Percentiles rank a stretch among this genome's conserved stretches.
phyloP scores from a whole-genome alignment of 2,888 invertebrate species.

The Marronus borbonicus region DNA sequence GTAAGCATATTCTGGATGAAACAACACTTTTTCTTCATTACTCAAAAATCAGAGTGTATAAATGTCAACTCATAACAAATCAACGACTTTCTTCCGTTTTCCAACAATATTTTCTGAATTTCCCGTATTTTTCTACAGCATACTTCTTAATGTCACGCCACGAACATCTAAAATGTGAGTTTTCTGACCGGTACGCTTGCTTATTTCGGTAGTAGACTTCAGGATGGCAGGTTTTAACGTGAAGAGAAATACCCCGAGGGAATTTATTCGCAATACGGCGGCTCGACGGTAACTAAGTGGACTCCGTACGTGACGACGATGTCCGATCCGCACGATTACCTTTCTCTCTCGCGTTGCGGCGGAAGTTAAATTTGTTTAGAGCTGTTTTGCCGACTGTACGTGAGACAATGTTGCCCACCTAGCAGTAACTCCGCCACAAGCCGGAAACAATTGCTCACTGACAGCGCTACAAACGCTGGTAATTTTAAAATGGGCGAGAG shows the following conservation, averaged over 20 bases:
- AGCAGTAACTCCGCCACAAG: constrained; percentile 8
- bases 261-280: constrained; percentile 6
- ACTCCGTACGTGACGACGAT: constrained; percentile 57
- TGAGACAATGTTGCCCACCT: constrained; percentile 29
- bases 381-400: constrained; percentile 43
- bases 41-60: too few relatives aligned
- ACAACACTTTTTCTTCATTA: too few relatives aligned
- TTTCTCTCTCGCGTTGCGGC: constrained; percentile 45
- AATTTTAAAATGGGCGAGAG: neutral
- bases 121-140: too few relatives aligned
- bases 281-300: constrained; percentile 58
- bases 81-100: too few relatives aligned
- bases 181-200: too few relatives aligned
- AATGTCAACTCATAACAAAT: too few relatives aligned
- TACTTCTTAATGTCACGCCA: too few relatives aligned
- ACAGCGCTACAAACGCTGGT: constrained; percentile 23
- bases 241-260: constrained; percentile 1
- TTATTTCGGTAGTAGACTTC: constrained; percentile 16
- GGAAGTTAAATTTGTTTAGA: constrained; percentile 56
- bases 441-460: constrained; percentile 41
- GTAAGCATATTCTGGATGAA: too few relatives aligned
- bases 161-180: too few relatives aligned
- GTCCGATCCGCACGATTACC: constrained; percentile 37
- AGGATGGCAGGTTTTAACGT: neutral
- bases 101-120: too few relatives aligned